These are phyloP conservation scores for Limnodromus scolopaceus DNA, from an alignment of 2,797 vertebrate species.

Conservation along the genomic window DNA sequence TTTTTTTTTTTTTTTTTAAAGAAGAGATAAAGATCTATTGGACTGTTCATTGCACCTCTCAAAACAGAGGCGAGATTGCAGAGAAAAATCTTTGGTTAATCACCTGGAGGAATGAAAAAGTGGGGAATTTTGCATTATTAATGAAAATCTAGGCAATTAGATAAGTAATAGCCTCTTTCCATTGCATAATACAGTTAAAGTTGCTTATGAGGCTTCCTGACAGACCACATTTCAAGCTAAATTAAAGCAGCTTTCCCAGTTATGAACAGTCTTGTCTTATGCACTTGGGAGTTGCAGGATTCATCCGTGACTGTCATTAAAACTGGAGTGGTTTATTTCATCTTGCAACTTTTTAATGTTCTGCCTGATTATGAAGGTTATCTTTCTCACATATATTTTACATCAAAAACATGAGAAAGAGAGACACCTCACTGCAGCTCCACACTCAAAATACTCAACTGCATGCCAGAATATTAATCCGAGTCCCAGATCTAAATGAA, in stretches of 20 bases:
- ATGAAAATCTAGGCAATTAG: constrained; percentile 67
- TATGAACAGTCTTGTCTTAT: background rate
- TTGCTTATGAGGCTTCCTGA: constrained; percentile 11
- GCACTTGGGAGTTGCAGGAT: background rate
- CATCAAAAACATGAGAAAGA: constrained; percentile 25
- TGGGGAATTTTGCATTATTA: constrained; percentile 49
- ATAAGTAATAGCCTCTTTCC: constrained; percentile 29
- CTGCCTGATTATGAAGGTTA: background rate
- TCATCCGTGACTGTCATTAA: constrained; percentile 1
- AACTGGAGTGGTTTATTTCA: constrained; percentile 18
- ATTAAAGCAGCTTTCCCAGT: constrained; percentile 28
- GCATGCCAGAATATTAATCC: background rate
- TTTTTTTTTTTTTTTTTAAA: background rate
- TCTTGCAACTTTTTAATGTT: background rate
- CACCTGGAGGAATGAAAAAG: constrained; percentile 52
- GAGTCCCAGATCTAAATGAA: background rate
- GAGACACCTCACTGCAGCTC: background rate
- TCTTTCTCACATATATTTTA: constrained; percentile 45
- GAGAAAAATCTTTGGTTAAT: constrained; percentile 48
- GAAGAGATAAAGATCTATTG: constrained; percentile 35
- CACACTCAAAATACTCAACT: background rate
- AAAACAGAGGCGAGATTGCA: constrained; percentile 14
- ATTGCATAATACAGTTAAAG: constrained; percentile 16
- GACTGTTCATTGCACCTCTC: constrained; percentile 47
- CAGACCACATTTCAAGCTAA: background rate